Conservation (phyloP, 2,113 vertebrate species). For the Tachysurus vachellii region DNA sequence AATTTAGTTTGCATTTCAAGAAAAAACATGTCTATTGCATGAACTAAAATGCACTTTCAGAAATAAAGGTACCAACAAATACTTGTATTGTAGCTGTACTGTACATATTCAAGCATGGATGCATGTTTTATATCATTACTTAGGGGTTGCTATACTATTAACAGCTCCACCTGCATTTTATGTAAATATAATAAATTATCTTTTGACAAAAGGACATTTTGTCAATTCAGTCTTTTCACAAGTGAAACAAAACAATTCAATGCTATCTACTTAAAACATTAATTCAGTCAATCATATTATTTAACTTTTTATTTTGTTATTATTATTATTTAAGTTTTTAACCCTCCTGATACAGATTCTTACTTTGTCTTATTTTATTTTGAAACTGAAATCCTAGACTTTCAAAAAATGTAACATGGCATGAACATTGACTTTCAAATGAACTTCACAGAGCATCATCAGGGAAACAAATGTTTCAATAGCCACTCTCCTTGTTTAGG, state of each 20-base stretch:
- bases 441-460: constrained; percentile 40
- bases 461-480: constrained; percentile 54
- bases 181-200: no score
- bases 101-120: background rate
- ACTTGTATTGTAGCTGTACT: background rate
- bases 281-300: background rate
- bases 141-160: background rate
- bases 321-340: no score
- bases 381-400: background rate
- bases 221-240: background rate
- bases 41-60: constrained; percentile 11
- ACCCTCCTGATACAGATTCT: background rate
- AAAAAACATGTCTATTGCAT: constrained; percentile 25
- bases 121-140: background rate
- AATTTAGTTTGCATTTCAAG: constrained; percentile 45
- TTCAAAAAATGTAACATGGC: background rate
- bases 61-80: background rate
- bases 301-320: background rate
- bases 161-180: background rate
- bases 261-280: background rate
- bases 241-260: background rate
- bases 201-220: background rate
- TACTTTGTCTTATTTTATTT: background rate
- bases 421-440: constrained; percentile 16
- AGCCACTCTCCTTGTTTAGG: constrained; percentile 56